Evolutionary conservation across 2,888 invertebrate genomes (phyloP).

Genomic region (Drosophila mimetica): DNA sequence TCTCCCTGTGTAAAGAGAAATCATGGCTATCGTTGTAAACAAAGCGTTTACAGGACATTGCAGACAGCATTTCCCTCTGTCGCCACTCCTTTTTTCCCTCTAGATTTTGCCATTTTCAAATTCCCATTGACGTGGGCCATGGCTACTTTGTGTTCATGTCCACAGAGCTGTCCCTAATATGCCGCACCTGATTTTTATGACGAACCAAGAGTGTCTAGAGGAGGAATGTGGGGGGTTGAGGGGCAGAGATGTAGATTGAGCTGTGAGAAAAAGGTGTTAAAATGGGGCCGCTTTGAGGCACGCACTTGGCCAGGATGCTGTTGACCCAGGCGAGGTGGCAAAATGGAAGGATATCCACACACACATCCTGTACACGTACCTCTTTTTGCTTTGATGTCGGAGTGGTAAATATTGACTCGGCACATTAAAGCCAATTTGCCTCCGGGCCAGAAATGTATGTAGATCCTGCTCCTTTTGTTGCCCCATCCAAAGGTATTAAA

Average conservation of each 20-base stretch:
- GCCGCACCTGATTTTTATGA: conserved; percentile 53
- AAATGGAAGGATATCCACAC: conserved; percentile 52
- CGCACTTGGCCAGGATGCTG: conserved; percentile 44
- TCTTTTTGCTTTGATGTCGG: conserved; percentile 57
- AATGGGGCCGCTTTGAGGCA: conserved; percentile 42
- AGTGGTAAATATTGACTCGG: conserved; percentile 63
- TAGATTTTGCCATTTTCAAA: conserved; percentile 32
- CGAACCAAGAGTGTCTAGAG: conserved; percentile 15
- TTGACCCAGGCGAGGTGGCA: conserved; percentile 62
- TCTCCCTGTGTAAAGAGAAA: conserved; percentile 35
- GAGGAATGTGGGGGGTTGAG: not conserved
- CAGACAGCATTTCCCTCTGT: conserved; percentile 41
- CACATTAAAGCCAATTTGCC: conserved; percentile 62
- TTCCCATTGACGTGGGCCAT: conserved; percentile 34
- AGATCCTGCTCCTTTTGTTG: conserved; percentile 32
- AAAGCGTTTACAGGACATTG: conserved; percentile 66
- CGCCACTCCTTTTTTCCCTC: not conserved
- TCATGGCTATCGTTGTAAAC: conserved; percentile 62
- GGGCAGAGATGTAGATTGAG: too few species aligned
- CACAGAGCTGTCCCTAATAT: conserved; percentile 35
- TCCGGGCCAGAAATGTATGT: conserved; percentile 8
- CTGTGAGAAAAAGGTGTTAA: conserved; percentile 21
- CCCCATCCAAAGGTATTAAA: not conserved
- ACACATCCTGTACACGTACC: conserved; percentile 11
- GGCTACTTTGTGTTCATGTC: conserved; percentile 59